A percentile compares a stretch with the other conserved stretches of the same genome.
Conservation (phyloP, 2,888 invertebrate genomes). For the Crematogaster levior region DNA sequence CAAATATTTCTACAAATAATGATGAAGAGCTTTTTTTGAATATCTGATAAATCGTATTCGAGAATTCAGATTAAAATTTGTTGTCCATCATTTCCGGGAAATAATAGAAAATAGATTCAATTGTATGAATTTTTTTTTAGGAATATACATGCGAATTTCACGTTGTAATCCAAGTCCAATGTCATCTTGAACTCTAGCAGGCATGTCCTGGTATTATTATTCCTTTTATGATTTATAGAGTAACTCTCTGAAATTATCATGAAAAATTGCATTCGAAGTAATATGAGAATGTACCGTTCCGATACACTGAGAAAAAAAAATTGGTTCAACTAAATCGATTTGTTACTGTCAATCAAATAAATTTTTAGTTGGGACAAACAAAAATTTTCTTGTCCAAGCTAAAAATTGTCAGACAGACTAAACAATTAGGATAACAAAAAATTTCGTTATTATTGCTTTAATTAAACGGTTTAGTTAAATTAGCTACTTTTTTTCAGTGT, state of each 20-base stretch:
- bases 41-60: background rate
- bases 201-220: background rate
- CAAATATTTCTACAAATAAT: background rate
- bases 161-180: slow-evolving; percentile 6
- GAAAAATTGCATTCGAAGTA: background rate
- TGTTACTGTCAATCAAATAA: too few relatives aligned
- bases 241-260: background rate
- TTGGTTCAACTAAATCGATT: too few relatives aligned
- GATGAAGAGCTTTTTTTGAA: background rate
- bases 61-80: background rate
- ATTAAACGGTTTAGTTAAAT: too few relatives aligned
- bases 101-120: background rate
- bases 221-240: slow-evolving; percentile 13
- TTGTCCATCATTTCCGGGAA: background rate
- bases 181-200: background rate
- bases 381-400: too few relatives aligned
- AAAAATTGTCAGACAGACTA: too few relatives aligned
- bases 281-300: background rate
- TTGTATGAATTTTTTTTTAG: background rate
- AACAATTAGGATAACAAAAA: too few relatives aligned
- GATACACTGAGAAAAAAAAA: too few relatives aligned
- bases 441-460: too few relatives aligned
- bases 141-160: background rate
- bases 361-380: too few relatives aligned
- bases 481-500: too few relatives aligned